A percentile compares a stretch with the other conserved stretches of the same genome.
Conservation (phyloP, 2,888 invertebrate species). For the Oscheius onirici region DNA sequence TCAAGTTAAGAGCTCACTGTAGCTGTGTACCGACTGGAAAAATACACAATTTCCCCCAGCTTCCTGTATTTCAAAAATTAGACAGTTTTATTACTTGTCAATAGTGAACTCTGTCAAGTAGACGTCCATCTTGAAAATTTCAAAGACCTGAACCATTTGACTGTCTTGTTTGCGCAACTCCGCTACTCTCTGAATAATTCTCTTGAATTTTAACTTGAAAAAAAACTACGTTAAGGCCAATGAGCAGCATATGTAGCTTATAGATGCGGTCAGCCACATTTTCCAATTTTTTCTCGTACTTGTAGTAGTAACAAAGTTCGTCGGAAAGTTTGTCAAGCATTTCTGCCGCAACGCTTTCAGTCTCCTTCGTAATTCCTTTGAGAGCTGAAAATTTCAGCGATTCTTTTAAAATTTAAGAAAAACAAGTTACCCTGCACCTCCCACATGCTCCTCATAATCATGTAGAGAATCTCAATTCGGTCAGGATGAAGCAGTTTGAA, state of each 20-base stretch:
- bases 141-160: background rate
- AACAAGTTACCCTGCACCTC: background rate
- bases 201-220: too few species aligned
- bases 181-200: slow-evolving; percentile 20
- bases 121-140: slow-evolving; percentile 18
- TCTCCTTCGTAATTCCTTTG: slow-evolving; percentile 4
- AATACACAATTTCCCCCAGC: too few species aligned
- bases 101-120: slow-evolving; percentile 2
- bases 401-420: background rate
- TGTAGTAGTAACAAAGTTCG: slow-evolving; percentile 10
- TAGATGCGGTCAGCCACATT: slow-evolving; percentile 10
- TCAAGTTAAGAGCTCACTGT: too few species aligned
- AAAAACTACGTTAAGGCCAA: slow-evolving; percentile 13
- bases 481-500: slow-evolving; percentile 8
- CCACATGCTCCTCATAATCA: slow-evolving; percentile 14
- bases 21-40: too few species aligned
- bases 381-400: background rate
- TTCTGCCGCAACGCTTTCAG: background rate
- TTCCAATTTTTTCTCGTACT: background rate
- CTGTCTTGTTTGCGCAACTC: slow-evolving; percentile 9
- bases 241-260: slow-evolving; percentile 2
- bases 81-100: background rate
- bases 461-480: slow-evolving; percentile 5
- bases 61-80: background rate
- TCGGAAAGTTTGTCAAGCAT: background rate